Evolutionary conservation across 2,888 invertebrate species (phyloP).

Genomic region (Aphrophora alni): DNA sequence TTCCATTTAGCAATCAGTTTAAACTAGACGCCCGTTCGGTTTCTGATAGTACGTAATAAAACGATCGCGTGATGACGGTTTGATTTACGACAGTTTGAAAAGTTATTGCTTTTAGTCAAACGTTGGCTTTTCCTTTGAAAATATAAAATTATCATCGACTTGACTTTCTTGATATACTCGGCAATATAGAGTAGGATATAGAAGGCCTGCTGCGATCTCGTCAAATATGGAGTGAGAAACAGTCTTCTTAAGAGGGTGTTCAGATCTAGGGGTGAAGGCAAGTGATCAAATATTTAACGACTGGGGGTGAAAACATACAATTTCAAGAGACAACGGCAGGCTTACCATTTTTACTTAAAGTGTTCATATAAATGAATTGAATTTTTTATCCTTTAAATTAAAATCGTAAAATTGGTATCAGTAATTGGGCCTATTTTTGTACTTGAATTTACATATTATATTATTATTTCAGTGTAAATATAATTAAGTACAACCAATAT

Average conservation of each 20-base stretch:
- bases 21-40: too few relatives aligned
- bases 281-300: neutral
- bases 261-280: neutral
- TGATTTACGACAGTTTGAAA: neutral
- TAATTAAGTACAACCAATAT: too few relatives aligned
- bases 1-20: too few relatives aligned
- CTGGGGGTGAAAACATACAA: neutral
- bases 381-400: neutral
- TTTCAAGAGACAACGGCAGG: neutral
- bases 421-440: too few relatives aligned
- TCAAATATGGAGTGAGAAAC: neutral
- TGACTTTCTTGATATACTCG: neutral
- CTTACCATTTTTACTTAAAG: neutral
- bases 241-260: neutral
- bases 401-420: too few relatives aligned
- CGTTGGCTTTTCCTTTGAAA: neutral
- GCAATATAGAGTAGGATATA: neutral
- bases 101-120: neutral
- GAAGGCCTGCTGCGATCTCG: neutral
- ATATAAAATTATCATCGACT: neutral
- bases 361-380: neutral
- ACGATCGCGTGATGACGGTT: neutral
- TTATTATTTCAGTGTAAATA: too few relatives aligned
- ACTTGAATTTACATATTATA: too few relatives aligned
- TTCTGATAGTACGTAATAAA: neutral